These are phyloP conservation scores for Pangasius krempfi DNA, from an alignment of 2,797 vertebrate species.

Conservation along the genomic window DNA sequence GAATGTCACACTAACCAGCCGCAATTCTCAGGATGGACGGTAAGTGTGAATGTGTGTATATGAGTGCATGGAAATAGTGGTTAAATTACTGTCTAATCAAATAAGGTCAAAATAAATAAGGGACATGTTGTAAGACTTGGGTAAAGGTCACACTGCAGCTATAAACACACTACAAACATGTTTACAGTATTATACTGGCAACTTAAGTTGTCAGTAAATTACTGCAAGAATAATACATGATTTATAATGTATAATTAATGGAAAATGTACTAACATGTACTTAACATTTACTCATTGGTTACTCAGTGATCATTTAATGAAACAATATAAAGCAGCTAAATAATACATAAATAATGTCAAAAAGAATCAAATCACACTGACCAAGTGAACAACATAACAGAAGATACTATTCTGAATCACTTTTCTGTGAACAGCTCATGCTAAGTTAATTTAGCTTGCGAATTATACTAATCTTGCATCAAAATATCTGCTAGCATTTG, in stretches of 20 bases:
- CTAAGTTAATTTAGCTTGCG: background rate
- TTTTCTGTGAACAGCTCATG: background rate
- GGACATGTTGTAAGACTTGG: slow-evolving; percentile 14
- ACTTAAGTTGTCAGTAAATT: background rate
- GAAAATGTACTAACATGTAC: background rate
- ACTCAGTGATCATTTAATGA: background rate
- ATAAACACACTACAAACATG: background rate
- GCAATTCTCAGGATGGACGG: slow-evolving; percentile 36
- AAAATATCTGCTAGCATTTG: background rate
- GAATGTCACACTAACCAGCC: slow-evolving; percentile 54
- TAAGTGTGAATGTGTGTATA: slow-evolving; percentile 29
- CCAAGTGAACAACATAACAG: background rate
- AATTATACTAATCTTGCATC: background rate
- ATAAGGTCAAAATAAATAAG: slow-evolving; percentile 15
- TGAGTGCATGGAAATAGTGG: slow-evolving; percentile 7
- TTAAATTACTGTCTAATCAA: slow-evolving; percentile 12
- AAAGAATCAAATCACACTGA: background rate
- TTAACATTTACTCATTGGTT: background rate
- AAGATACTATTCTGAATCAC: background rate
- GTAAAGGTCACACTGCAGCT: background rate
- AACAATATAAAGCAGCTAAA: background rate
- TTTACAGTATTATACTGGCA: background rate
- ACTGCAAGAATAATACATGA: background rate
- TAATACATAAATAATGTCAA: background rate
- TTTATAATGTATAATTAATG: background rate